Conservation (phyloP, 1,140 invertebrate genomes). For the Nasonia vitripennis region DNA sequence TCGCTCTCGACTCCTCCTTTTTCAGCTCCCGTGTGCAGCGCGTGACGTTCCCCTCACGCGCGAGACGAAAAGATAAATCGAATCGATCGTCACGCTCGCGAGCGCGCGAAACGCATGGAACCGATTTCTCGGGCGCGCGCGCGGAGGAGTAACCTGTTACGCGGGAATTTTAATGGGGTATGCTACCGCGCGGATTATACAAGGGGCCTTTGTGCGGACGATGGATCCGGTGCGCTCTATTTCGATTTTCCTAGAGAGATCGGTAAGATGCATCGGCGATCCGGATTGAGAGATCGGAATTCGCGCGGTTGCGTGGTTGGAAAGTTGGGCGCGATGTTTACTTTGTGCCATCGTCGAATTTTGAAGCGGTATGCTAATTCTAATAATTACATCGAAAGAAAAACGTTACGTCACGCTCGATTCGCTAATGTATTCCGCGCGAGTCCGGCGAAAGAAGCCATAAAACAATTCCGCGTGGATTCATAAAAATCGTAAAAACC, state of each 20-base stretch:
- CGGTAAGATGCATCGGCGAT: no score
- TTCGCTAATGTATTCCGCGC: no score
- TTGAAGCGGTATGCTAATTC: no score
- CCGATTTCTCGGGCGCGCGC: conserved; percentile 8
- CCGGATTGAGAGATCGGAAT: no score
- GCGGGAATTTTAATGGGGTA: conserved; percentile 11
- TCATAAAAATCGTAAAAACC: neutral
- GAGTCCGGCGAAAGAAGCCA: neutral
- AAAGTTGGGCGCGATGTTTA: no score
- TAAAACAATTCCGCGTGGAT: neutral
- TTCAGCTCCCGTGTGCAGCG: neutral
- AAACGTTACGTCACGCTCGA: neutral
- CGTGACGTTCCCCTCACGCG: conserved; percentile 5
- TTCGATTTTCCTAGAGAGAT: neutral
- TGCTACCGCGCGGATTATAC: neutral
- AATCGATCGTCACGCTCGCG: conserved; percentile 22
- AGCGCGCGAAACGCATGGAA: neutral
- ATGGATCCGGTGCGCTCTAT: conserved; percentile 6
- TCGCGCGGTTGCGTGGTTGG: no score
- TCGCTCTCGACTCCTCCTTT: neutral
- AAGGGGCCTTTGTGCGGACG: neutral
- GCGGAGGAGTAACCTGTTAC: conserved; percentile 22
- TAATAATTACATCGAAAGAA: no score
- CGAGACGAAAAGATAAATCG: conserved; percentile 12
- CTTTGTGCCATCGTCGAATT: no score